Conservation (phyloP, 2,797 vertebrate species). For the Urosaurus nigricauda region DNA sequence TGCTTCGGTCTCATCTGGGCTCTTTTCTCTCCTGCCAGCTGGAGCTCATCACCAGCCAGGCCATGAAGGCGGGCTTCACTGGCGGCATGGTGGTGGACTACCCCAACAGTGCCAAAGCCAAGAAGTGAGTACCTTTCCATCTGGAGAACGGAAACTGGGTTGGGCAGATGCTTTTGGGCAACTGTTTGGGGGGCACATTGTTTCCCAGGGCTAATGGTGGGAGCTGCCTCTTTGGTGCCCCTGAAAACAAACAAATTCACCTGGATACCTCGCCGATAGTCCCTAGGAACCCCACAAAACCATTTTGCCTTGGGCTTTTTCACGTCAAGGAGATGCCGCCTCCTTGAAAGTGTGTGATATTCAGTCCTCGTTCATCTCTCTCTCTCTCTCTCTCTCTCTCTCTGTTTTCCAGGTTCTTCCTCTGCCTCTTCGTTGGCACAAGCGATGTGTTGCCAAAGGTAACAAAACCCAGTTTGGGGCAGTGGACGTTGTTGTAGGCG, state of each 20-base stretch:
- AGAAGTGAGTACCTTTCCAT: conserved; percentile 87
- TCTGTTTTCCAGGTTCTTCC: conserved; percentile 87
- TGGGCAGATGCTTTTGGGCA: no score
- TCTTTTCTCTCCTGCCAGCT: conserved; percentile 79
- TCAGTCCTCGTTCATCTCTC: neutral
- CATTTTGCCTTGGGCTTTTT: no score
- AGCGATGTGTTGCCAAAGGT: conserved; percentile 89
- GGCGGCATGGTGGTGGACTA: conserved; percentile 97
- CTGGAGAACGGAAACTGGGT: neutral
- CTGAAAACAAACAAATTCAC: no score
- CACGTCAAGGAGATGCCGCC: no score
- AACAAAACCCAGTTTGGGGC: conserved; percentile 33
- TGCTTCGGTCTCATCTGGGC: neutral
- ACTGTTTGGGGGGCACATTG: no score
- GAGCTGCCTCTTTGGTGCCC: no score
- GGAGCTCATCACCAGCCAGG: conserved; percentile 93
- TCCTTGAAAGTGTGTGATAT: neutral
- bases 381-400: conserved; percentile 49
- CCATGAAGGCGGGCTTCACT: conserved; percentile 93
- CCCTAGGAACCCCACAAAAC: no score
- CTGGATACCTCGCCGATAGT: no score
- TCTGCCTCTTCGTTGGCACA: conserved; percentile 92
- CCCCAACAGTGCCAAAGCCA: conserved; percentile 96
- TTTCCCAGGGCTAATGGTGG: no score
- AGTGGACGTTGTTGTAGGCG: no score